These are phyloP conservation scores for Strix aluco DNA, from an alignment of 2,113 vertebrate species.

Conservation along the genomic window DNA sequence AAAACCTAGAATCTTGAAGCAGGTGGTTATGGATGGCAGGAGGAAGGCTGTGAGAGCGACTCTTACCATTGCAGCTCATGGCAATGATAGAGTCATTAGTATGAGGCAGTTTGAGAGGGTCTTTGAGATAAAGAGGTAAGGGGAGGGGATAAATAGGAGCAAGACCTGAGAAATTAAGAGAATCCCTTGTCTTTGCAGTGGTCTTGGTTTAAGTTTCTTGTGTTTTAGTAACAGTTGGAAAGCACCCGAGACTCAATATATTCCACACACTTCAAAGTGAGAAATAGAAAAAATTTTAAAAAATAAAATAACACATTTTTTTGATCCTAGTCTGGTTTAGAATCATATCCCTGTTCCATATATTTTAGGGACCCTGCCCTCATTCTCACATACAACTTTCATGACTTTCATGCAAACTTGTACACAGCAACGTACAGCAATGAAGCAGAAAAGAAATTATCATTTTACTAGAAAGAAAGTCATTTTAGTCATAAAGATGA, in stretches of 20 bases:
- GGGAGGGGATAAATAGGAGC: not conserved
- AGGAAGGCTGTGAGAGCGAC: not conserved
- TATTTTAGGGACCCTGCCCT: not conserved
- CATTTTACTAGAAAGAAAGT: not conserved
- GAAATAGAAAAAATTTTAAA: not conserved
- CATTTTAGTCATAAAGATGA: not conserved
- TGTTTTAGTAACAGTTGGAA: not conserved
- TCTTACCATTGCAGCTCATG: not conserved
- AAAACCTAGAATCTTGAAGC: not conserved
- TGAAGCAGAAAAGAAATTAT: not conserved
- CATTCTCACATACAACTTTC: not conserved
- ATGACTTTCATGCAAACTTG: not conserved
- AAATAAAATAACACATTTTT: not conserved
- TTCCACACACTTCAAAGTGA: not conserved
- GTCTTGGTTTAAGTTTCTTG: not conserved
- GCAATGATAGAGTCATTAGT: rapidly evolving
- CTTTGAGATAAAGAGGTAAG: not conserved
- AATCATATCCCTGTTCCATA: not conserved
- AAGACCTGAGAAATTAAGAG: not conserved
- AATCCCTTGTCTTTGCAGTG: not conserved
- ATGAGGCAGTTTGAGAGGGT: not conserved
- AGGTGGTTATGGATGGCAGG: not conserved
- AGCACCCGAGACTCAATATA: not conserved
- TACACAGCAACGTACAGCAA: not conserved
- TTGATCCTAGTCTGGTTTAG: not conserved